Base-by-base conservation (phyloP, 2,888 invertebrate genomes). In the Chromoteleia sp. region DNA sequence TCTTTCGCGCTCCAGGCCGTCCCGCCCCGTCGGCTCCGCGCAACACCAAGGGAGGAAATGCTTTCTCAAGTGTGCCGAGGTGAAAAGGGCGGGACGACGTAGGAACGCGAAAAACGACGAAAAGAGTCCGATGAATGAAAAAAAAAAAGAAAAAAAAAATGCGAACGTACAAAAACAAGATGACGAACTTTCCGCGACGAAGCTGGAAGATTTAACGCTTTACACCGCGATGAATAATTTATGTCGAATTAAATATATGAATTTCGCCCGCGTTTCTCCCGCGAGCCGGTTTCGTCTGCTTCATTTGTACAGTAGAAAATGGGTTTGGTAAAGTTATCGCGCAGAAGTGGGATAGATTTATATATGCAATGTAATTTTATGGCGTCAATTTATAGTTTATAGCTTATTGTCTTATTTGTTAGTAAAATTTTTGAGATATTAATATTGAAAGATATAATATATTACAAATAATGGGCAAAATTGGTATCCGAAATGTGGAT, bases 1-100 rank as follows among this genome's bases (percentile, higher is more conserved):
- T 84, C 85, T 86, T 84, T 83, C 80, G 83, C 87, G 83, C 85
- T 82, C 59, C 84, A 83, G 86, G 85, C 85, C 84, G 84, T 85
- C 85, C 83, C 83, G 81, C 84, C 84, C 85, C 56, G 48, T 39
- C 56, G 29, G 45, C 59, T 59, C 25, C 56, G 68, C 39, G 59
- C 80, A 61, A 68, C 65, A 65, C 65, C 68, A 45, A 82, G 88
- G 87, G 87, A 86, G 84, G 85, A 89, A 89, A 89, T 86, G 87
- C 88, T 88, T 86, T 85, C 86, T 88, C 87, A 86, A 87, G 87
- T 85, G 86, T 83, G 86, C 73, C 73, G 80, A 67, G 84, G 82
- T 73, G 81, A 70, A 48, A 80, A 56, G 58, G 68, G 83, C 81
- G 79, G 76, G 50, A 39, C 75, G 75, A 74, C 50, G 71, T 76